phyloP scores from a whole-genome alignment of 2,797 vertebrate species.

The Buphagus erythrorhynchus region DNA sequence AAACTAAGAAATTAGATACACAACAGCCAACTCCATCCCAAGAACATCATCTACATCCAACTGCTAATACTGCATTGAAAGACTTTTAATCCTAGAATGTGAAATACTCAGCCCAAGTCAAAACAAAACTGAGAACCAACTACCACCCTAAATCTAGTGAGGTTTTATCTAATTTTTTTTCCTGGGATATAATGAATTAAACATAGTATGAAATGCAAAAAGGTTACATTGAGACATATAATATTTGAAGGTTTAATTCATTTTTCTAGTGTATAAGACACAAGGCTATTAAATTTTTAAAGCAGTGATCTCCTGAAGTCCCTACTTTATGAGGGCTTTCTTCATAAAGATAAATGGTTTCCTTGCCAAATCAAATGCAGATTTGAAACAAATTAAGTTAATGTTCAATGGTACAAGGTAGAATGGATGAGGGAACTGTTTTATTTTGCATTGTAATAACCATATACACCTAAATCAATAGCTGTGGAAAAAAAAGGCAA shows the following conservation, averaged over 20 bases:
- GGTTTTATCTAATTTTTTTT: constrained; percentile 52
- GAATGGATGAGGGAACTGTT: constrained; percentile 85
- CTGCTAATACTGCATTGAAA: neutral
- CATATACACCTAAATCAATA: constrained; percentile 96
- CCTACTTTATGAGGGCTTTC: constrained; percentile 86
- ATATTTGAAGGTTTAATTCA: constrained; percentile 88
- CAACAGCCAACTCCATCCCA: neutral
- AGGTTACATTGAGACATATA: constrained; percentile 85
- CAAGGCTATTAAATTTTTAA: constrained; percentile 86
- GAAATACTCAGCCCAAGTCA: neutral
- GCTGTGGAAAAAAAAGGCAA: constrained; percentile 86
- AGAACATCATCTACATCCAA: neutral
- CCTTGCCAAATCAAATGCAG: constrained; percentile 92
- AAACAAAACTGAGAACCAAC: constrained; percentile 15
- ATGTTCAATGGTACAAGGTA: constrained; percentile 84
- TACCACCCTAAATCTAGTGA: constrained; percentile 44
- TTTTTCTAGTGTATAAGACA: constrained; percentile 83
- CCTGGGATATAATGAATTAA: constrained; percentile 80
- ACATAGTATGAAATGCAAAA: constrained; percentile 83
- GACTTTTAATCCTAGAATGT: neutral
- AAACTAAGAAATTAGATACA: neutral
- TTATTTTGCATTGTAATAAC: constrained; percentile 94
- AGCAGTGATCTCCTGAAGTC: constrained; percentile 83
- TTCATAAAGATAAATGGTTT: constrained; percentile 92
- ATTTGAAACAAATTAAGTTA: constrained; percentile 94